Evolutionary conservation across 1,140 invertebrate species (phyloP), one percentile per base, ranked within the genome.

Genomic region (Episyrphus balteatus): DNA sequence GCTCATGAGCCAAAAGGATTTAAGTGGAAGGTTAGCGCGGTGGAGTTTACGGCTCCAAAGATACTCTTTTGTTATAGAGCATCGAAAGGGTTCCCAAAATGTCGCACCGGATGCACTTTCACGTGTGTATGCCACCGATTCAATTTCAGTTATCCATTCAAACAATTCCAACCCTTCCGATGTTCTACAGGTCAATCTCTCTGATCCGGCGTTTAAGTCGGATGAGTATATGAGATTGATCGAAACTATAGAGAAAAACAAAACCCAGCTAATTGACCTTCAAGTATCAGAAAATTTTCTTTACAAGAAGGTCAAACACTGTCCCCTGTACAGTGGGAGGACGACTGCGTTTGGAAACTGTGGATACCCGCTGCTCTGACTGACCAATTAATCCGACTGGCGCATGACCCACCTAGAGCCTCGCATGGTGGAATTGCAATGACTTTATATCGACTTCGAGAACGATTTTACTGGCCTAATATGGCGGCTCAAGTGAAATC

Each of bases 1-100:
- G 64, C 53, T 77, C 3, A 47, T 57, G 13, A 52, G 70, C 2
- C 47, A 60, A 26, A 71, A 66, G 2, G 70, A 74, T 43, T 63
- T 17, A 39, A 47, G 13, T 66, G 61, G 57, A 42, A 67, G n/a
- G 52, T 48, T 57, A 13, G 56, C 59, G 1, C 43, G 62, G 19
- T 72, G 68, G 69, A 34, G 48, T 15, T 14, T 70, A 14, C 15
- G 48, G 34, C 44, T 73, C 10, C 59, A 62, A 50, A 51, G 50
- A 3, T 71, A 58, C 52, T 48, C 68, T 42, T 49, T 48, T 36
- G 18, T 41, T 10, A 46, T 60, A 13, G 21, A 44, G 5, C 48
- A 57, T 38, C 46, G 49, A n/a, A 55, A 51, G 37, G 57, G 56
- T n/a, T 44, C 32, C 18, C 8, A 33, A 33, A 33, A 33, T 33